phyloP scores from a whole-genome alignment of 1,140 invertebrate genomes.

The Leptestheria dahalacensis region DNA sequence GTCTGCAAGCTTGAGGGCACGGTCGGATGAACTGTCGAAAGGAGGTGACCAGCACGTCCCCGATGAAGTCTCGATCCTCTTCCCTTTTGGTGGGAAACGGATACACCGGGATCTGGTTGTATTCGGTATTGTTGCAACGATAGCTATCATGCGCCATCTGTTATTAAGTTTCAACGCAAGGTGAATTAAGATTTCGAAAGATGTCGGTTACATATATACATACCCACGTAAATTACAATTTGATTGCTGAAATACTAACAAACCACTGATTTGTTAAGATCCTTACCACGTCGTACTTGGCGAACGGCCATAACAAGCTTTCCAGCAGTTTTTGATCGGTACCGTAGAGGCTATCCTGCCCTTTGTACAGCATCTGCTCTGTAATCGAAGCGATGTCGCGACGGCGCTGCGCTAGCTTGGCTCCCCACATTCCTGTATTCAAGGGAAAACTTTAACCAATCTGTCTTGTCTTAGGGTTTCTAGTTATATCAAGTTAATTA shows the following conservation, averaged over 20 bases:
- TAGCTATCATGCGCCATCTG: conserved; percentile 11
- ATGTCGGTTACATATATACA: too few species aligned
- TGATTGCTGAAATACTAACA: too few species aligned
- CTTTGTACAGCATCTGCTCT: neutral
- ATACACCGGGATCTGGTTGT: neutral
- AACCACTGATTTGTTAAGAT: neutral
- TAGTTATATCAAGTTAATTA: too few species aligned
- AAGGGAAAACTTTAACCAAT: too few species aligned
- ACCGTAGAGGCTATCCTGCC: neutral
- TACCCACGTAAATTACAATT: too few species aligned
- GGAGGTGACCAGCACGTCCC: neutral
- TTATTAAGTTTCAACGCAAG: neutral
- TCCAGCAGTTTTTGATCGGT: conserved; percentile 6
- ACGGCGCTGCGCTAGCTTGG: neutral
- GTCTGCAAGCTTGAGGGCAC: neutral
- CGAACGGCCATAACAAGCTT: conserved; percentile 2
- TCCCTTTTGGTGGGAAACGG: conserved; percentile 2
- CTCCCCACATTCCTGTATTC: conserved; percentile 12
- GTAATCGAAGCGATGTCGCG: neutral
- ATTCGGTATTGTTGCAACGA: neutral
- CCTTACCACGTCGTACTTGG: conserved; percentile 7
- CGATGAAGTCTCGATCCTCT: neutral
- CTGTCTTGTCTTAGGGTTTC: too few species aligned
- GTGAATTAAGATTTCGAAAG: neutral
- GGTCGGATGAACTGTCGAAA: neutral